Conservation (phyloP, 2,797 vertebrate species). For the Malurus splendens region DNA sequence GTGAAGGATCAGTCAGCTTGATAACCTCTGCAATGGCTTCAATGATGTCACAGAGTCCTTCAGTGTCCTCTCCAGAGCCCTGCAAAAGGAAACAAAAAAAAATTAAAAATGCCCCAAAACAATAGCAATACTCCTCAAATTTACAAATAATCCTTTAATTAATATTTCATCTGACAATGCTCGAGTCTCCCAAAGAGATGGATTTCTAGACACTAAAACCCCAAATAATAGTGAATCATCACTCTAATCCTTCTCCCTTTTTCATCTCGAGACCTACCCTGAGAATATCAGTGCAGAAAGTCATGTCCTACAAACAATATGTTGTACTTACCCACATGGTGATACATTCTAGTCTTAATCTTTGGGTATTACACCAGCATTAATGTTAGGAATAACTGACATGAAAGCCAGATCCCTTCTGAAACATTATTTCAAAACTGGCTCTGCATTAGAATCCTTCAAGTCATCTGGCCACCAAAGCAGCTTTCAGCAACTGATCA, state of each 20-base stretch:
- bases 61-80: slow-evolving; percentile 82
- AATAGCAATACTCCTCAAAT: background rate
- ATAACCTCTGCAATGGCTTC: slow-evolving; percentile 92
- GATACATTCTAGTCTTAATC: background rate
- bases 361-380: background rate
- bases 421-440: background rate
- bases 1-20: slow-evolving; percentile 92
- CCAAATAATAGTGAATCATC: background rate
- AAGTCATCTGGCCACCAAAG: background rate
- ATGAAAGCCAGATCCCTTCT: background rate
- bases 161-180: background rate
- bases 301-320: background rate
- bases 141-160: background rate
- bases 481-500: background rate
- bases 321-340: background rate
- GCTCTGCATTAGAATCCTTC: background rate
- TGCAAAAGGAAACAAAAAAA: slow-evolving; percentile 1
- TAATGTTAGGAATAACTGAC: background rate
- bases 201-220: background rate
- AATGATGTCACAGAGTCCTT: slow-evolving; percentile 87
- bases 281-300: background rate
- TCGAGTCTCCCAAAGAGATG: background rate
- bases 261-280: background rate
- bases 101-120: background rate
- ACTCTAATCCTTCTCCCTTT: background rate